phyloP scores from a whole-genome alignment of 2,888 invertebrate genomes.

The Dryobota labecula region DNA sequence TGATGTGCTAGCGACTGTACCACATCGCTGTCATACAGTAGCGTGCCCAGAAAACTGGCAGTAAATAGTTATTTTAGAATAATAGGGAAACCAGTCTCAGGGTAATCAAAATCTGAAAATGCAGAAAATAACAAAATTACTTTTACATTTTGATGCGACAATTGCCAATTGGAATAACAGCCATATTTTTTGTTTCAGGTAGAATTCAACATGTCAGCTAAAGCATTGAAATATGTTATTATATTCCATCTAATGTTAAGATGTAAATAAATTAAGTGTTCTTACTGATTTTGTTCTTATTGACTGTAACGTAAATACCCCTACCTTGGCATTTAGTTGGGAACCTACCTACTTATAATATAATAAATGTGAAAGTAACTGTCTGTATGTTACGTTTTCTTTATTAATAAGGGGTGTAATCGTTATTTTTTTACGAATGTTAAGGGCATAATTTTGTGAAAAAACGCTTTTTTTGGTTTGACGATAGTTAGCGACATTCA shows the following conservation, averaged over 20 bases:
- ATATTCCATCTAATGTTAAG: slow-evolving; percentile 66
- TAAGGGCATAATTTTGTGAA: too few species aligned
- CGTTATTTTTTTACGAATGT: too few species aligned
- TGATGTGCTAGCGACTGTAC: too few species aligned
- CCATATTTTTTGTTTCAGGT: slow-evolving; percentile 65
- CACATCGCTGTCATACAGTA: too few species aligned
- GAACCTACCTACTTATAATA: too few species aligned
- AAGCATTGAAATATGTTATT: slow-evolving; percentile 46
- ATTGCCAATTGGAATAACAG: not conserved
- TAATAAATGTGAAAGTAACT: too few species aligned
- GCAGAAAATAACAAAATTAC: not conserved
- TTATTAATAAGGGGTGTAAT: too few species aligned
- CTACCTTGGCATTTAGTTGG: not conserved
- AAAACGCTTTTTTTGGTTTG: too few species aligned
- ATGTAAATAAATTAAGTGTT: slow-evolving; percentile 76
- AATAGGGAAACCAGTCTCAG: not conserved
- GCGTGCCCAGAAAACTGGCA: not conserved
- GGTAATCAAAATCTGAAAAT: not conserved
- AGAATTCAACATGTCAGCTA: slow-evolving; percentile 33
- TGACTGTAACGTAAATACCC: slow-evolving; percentile 7
- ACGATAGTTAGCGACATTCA: too few species aligned
- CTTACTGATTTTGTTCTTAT: slow-evolving; percentile 16
- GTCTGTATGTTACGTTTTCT: too few species aligned
- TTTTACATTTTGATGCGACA: not conserved
- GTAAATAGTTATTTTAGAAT: not conserved